phyloP scores from a whole-genome alignment of 1,140 invertebrate genomes.

The Triops longicaudatus region DNA sequence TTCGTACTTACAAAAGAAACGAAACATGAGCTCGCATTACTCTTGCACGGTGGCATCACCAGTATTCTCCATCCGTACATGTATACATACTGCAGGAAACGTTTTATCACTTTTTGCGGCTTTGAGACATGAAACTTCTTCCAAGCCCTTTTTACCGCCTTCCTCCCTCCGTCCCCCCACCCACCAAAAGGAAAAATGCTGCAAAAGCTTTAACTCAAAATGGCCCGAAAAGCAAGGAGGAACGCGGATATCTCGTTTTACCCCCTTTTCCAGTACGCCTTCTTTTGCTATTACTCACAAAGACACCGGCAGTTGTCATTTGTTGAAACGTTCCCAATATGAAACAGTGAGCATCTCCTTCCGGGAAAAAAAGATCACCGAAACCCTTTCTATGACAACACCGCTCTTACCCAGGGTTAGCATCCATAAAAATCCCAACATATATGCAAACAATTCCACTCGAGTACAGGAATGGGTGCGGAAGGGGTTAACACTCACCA shows the following conservation, averaged over 20 bases:
- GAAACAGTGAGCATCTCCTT: neutral
- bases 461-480: neutral
- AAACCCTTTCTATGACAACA: neutral
- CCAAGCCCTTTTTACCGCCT: too few relatives aligned
- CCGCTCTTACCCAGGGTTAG: too few relatives aligned
- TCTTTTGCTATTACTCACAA: neutral
- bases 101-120: constrained; percentile 7
- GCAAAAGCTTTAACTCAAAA: too few relatives aligned
- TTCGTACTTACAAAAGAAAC: neutral
- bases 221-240: too few relatives aligned
- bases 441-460: neutral
- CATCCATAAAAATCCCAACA: constrained; percentile 2
- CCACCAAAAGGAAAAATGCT: too few relatives aligned
- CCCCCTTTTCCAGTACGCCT: neutral
- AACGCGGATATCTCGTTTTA: too few relatives aligned
- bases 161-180: too few relatives aligned
- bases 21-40: neutral
- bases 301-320: constrained; percentile 9
- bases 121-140: neutral
- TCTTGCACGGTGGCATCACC: neutral
- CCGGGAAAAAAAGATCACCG: neutral
- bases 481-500: neutral
- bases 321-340: neutral
- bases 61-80: neutral
- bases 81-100: neutral